phyloP scores from a whole-genome alignment of 2,888 invertebrate genomes.

The Metacarcinus magister region DNA sequence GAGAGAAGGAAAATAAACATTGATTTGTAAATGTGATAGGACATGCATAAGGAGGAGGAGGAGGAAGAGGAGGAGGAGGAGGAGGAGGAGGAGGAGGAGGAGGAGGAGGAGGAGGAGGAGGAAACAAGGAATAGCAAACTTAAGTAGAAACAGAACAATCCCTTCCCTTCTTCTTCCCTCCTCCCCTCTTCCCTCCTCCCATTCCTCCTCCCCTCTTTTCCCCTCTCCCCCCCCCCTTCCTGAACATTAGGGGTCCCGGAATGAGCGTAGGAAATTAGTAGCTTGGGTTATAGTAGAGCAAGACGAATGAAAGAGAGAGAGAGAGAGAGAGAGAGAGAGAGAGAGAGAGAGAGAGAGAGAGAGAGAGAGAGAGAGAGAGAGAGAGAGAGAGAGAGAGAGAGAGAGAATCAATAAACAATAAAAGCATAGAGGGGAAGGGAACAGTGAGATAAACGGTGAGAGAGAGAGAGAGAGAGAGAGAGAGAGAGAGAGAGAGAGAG shows the following conservation, averaged over 20 bases:
- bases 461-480: not conserved
- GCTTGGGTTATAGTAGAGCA: not conserved
- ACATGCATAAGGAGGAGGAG: not conserved
- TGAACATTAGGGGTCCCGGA: not conserved
- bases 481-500: constrained; percentile 26
- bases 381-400: not conserved
- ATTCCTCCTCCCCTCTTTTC: not conserved
- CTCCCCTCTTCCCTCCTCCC: not conserved
- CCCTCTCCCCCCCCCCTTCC: not conserved
- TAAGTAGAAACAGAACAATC: not conserved
- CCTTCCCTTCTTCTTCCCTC: not conserved
- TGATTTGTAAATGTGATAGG: not conserved
- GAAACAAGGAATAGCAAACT: no score
- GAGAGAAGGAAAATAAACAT: not conserved
- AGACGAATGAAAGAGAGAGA: not conserved
- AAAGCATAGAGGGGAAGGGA: constrained; percentile 21
- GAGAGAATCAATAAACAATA: constrained; percentile 3
- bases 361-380: constrained; percentile 26
- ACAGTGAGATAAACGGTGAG: not conserved
- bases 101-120: not conserved
- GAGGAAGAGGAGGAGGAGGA: constrained; percentile 26
- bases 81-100: constrained; percentile 26
- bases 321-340: not conserved
- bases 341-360: constrained; percentile 26
- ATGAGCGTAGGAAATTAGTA: not conserved